Conservation (phyloP, 2,888 invertebrate species). For the Melanostoma mellinum region DNA sequence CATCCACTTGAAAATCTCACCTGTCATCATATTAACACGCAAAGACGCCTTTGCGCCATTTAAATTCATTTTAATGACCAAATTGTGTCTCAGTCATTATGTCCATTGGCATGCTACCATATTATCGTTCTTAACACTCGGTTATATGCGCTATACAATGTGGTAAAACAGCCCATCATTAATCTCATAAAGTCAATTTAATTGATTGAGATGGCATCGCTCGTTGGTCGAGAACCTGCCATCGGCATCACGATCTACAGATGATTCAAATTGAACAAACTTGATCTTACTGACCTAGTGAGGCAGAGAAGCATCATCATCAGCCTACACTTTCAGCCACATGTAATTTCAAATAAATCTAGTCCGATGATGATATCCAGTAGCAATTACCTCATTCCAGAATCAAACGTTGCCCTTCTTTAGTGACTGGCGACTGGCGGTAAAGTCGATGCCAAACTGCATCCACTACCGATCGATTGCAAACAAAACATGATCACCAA, state of each 20-base stretch:
- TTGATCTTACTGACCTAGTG: slow-evolving; percentile 68
- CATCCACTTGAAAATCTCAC: background rate
- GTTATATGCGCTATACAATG: slow-evolving; percentile 5
- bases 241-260: slow-evolving; percentile 12
- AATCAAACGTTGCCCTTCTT: slow-evolving; percentile 17
- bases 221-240: slow-evolving; percentile 16
- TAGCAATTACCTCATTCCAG: slow-evolving; percentile 45
- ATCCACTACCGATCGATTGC: slow-evolving; percentile 28
- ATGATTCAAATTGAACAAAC: slow-evolving; percentile 23
- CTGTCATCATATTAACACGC: slow-evolving; percentile 13
- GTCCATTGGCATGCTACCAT: background rate
- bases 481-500: slow-evolving; percentile 36
- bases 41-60: slow-evolving; percentile 20
- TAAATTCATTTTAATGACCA: slow-evolving; percentile 16
- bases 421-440: background rate
- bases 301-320: slow-evolving; percentile 4
- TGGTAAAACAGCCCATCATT: slow-evolving; percentile 4
- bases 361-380: slow-evolving; percentile 33
- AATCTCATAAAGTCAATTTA: slow-evolving; percentile 13
- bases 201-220: slow-evolving; percentile 13
- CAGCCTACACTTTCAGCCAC: slow-evolving; percentile 44
- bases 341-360: slow-evolving; percentile 33
- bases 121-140: background rate
- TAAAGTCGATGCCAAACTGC: slow-evolving; percentile 19
- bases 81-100: background rate